Conservation (phyloP, 2,797 vertebrate species). For the Semaprochilodus insignis region DNA sequence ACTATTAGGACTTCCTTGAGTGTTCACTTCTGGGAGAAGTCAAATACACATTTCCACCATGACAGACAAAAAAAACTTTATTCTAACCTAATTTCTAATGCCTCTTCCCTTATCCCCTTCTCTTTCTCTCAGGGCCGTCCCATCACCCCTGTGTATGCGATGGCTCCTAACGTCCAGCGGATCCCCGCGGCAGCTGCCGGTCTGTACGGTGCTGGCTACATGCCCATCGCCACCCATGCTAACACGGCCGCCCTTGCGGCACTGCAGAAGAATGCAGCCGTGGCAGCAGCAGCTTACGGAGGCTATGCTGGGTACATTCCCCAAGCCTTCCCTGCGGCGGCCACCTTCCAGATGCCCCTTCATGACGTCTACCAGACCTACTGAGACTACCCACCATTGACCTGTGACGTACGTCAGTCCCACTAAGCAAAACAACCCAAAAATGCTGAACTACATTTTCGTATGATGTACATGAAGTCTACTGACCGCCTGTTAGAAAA, state of each 20-base stretch:
- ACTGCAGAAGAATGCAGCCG: conserved; percentile 91
- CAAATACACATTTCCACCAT: background rate
- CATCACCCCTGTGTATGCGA: conserved; percentile 95
- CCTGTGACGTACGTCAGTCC: background rate
- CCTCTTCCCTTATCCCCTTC: background rate
- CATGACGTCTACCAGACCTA: conserved; percentile 97
- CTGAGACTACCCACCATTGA: conserved; percentile 63
- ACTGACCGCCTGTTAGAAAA: conserved; percentile 29
- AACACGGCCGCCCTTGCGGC: conserved; percentile 89
- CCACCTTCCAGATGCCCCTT: conserved; percentile 92
- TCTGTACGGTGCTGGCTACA: conserved; percentile 91
- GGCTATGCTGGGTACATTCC: conserved; percentile 91
- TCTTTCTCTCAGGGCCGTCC: conserved; percentile 86
- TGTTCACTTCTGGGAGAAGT: background rate
- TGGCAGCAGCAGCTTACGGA: conserved; percentile 83
- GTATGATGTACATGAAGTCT: conserved; percentile 36
- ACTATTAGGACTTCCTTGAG: too few relatives aligned
- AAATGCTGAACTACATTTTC: conserved; percentile 34
- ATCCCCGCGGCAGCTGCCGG: conserved; percentile 83
- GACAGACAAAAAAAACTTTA: background rate
- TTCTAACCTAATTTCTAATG: background rate
- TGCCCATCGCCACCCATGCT: conserved; percentile 88
- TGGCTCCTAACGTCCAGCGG: conserved; percentile 92
- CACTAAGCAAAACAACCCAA: background rate
- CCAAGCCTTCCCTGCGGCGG: conserved; percentile 88